Conservation (phyloP, 2,888 invertebrate species). For the Trachelus stipa region DNA sequence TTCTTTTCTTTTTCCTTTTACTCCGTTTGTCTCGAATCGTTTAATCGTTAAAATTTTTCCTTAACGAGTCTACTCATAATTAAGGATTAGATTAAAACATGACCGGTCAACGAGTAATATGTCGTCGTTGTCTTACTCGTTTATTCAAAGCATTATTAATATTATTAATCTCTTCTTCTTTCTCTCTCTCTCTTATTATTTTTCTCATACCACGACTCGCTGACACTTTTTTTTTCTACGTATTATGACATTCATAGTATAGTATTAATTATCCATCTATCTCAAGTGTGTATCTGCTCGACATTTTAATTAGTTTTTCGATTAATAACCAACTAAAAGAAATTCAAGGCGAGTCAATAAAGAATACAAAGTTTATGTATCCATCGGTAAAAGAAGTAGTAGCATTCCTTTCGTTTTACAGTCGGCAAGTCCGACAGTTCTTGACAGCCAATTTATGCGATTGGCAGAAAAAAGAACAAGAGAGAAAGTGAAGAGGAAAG, state of each 20-base stretch:
- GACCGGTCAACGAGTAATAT: conserved; percentile 12
- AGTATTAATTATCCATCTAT: not conserved
- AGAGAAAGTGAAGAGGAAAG: not conserved
- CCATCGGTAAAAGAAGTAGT: not conserved
- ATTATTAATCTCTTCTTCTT: conserved; percentile 12
- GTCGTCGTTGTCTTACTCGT: not conserved
- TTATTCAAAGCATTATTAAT: not conserved
- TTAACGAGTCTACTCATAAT: not conserved
- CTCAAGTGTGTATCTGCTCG: not conserved
- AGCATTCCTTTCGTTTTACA: not conserved
- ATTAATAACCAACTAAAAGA: not conserved
- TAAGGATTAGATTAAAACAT: not conserved
- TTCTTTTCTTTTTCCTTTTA: not conserved
- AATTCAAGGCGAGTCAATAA: not conserved
- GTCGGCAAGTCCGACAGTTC: not conserved
- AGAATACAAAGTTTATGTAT: not conserved
- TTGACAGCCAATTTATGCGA: not conserved
- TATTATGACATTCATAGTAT: not conserved
- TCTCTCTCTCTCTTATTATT: not conserved
- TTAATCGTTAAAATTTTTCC: not conserved
- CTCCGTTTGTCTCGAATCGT: not conserved
- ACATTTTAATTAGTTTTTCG: not conserved
- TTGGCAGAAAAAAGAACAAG: not conserved
- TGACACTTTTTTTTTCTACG: not conserved
- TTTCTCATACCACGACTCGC: not conserved